Percentiles rank a stretch among this genome's conserved stretches.
phyloP scores from a whole-genome alignment of 1,140 invertebrate genomes.

The Subanguina moxae region DNA sequence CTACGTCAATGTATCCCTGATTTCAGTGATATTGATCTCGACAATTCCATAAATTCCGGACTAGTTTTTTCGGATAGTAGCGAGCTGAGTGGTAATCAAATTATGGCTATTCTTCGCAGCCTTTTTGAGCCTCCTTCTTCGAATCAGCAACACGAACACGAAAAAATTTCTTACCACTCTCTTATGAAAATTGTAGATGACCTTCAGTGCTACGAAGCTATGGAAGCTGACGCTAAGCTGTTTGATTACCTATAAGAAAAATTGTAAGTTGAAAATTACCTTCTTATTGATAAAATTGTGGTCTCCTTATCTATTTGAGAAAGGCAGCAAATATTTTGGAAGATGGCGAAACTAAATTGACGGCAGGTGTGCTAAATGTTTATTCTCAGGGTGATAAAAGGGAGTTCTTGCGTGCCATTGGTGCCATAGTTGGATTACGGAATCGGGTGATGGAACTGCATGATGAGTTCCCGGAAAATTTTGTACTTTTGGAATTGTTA shows the following conservation, averaged over 20 bases:
- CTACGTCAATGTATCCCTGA: no score
- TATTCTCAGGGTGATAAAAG: constrained; percentile 78
- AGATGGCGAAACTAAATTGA: not conserved
- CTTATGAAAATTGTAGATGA: not conserved
- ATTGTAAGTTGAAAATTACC: no score
- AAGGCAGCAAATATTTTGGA: not conserved
- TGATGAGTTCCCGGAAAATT: constrained; percentile 82
- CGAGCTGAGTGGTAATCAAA: no score
- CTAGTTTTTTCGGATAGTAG: no score
- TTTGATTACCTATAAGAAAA: constrained; percentile 4
- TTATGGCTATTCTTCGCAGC: no score
- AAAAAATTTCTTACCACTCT: not conserved
- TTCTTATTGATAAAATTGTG: constrained; percentile 19
- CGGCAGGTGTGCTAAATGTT: constrained; percentile 67
- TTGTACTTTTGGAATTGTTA: constrained; percentile 72
- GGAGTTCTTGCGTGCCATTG: constrained; percentile 72
- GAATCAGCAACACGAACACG: not conserved
- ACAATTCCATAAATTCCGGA: no score
- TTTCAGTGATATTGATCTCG: no score
- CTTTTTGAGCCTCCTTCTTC: no score
- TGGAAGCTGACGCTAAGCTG: not conserved
- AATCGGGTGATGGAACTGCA: constrained; percentile 69
- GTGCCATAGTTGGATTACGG: constrained; percentile 68
- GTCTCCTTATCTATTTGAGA: constrained; percentile 25
- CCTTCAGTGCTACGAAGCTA: constrained; percentile 11